Evolutionary conservation across 2,113 vertebrate genomes (phyloP).

Genomic region (Tychaedon coryphoeus): DNA sequence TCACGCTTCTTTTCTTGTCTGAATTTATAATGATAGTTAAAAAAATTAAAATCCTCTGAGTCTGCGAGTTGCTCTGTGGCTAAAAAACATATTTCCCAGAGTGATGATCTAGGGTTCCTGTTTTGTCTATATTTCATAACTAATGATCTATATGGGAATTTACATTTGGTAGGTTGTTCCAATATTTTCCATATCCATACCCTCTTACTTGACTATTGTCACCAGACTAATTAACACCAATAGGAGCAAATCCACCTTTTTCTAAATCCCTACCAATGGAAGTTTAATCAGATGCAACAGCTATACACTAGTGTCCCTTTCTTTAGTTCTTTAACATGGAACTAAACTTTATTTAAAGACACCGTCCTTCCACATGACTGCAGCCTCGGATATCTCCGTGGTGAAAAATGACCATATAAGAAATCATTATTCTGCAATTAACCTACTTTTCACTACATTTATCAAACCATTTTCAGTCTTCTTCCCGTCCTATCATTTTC

Average conservation of each 20-base stretch:
- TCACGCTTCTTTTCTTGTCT: not conserved
- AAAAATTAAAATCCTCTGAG: not conserved
- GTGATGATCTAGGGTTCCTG: not conserved
- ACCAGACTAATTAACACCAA: not conserved
- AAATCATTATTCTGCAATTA: not conserved
- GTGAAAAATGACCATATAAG: not conserved
- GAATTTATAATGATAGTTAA: not conserved
- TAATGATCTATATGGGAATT: not conserved
- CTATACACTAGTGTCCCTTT: not conserved
- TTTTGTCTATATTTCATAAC: not conserved
- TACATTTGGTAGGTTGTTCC: not conserved
- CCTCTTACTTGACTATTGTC: not conserved
- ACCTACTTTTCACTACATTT: not conserved
- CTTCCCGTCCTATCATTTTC: not conserved
- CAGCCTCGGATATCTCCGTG: not conserved
- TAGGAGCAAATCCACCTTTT: not conserved
- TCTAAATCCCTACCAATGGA: not conserved
- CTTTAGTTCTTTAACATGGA: not conserved
- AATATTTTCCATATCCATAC: not conserved
- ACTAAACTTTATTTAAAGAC: not conserved
- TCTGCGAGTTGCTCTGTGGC: rapidly evolving
- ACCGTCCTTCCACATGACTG: not conserved
- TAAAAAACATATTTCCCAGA: not conserved
- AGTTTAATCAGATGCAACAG: not conserved
- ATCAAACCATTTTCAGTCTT: not conserved